These are phyloP conservation scores for human (Homo sapiens) DNA, from an alignment of 2,113 vertebrate genomes.

Conservation along the genomic window DNA sequence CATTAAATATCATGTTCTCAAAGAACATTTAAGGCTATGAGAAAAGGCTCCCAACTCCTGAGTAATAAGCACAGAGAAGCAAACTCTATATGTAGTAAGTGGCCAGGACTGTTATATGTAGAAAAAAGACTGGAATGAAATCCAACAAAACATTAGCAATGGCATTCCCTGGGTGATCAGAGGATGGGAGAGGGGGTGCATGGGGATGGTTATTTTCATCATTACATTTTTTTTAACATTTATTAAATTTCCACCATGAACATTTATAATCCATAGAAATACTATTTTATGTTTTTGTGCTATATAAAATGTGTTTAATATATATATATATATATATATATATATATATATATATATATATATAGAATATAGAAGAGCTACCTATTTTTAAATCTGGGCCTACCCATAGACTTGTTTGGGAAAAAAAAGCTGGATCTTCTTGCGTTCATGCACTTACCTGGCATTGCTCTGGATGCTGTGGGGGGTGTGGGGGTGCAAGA, in stretches of 20 bases:
- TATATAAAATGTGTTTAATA: neutral
- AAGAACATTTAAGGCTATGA: neutral
- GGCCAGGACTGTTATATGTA: neutral
- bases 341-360: neutral
- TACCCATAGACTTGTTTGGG: neutral
- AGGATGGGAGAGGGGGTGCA: rapidly evolving
- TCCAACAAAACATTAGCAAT: neutral
- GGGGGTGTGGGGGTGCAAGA: rapidly evolving
- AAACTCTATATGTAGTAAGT: neutral
- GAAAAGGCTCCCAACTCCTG: neutral
- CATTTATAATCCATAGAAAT: neutral
- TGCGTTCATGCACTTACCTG: neutral
- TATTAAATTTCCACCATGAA: neutral
- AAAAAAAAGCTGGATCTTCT: neutral
- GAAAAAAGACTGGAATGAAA: neutral
- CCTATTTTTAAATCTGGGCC: neutral
- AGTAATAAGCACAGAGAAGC: neutral
- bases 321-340: neutral
- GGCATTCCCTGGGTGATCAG: neutral
- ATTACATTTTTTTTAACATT: neutral
- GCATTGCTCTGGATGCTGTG: neutral
- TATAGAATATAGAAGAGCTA: neutral
- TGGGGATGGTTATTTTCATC: neutral
- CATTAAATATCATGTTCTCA: neutral
- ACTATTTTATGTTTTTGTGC: neutral